These are phyloP conservation scores for western clawed frog (Xenopus tropicalis) DNA, from an alignment of 2,113 vertebrate species.

Conservation along the genomic window UCB_Xtro_10.0 CM004443.2:33817001-33817500, in stretches of 20 bases:
- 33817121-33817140: too few species aligned
- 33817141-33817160: too few species aligned
- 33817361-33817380: constrained; percentile 12
- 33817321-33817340: constrained; percentile 7
- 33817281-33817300: constrained; percentile 32
- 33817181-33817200: not conserved
- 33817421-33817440: too few species aligned
- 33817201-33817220: constrained; percentile 7
- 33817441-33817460: too few species aligned
- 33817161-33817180: not conserved
- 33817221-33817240: constrained; percentile 25
- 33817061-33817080: too few species aligned
- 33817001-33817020: too few species aligned
- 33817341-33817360: constrained; percentile 21
- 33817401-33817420: not conserved
- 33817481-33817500: too few species aligned
- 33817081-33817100: too few species aligned
- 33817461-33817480: too few species aligned
- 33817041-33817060: too few species aligned
- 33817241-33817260: constrained; percentile 30
- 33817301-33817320: constrained; percentile 24
- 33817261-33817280: constrained; percentile 8
- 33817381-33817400: not conserved
- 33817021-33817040: too few species aligned
- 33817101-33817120: too few species aligned